Percentiles rank a stretch among this genome's conserved stretches.
These are phyloP conservation scores for Sinocyclocheilus grahami DNA, from an alignment of 2,113 vertebrate genomes.

Conservation along the genomic window DNA sequence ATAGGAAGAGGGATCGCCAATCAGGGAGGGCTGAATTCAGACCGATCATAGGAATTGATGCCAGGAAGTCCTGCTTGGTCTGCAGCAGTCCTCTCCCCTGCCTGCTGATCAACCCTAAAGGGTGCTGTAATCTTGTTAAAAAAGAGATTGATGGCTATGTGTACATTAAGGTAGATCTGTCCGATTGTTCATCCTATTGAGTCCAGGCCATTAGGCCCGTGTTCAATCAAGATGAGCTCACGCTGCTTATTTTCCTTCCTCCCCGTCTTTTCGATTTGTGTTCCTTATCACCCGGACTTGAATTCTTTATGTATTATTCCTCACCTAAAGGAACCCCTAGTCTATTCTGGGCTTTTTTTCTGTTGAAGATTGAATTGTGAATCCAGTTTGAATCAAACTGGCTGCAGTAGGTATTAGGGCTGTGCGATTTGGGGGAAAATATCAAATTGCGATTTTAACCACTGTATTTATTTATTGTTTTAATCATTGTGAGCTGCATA, in stretches of 20 bases:
- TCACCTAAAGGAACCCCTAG: not conserved
- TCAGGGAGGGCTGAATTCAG: slow-evolving; percentile 13
- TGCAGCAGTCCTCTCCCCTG: slow-evolving; percentile 27
- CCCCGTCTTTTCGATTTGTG: slow-evolving; percentile 18
- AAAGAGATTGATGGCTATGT: slow-evolving; percentile 53
- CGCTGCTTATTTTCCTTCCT: no score
- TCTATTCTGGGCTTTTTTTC: not conserved
- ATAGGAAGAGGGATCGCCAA: slow-evolving; percentile 2
- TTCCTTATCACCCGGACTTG: slow-evolving; percentile 26
- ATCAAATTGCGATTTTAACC: no score
- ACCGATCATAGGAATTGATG: slow-evolving; percentile 48
- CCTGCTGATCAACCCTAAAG: slow-evolving; percentile 55
- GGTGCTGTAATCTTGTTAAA: slow-evolving; percentile 58
- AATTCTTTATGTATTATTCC: slow-evolving; percentile 28
- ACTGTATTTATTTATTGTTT: not conserved
- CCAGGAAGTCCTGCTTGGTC: slow-evolving; percentile 49
- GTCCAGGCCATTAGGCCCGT: slow-evolving; percentile 48
- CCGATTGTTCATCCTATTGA: slow-evolving; percentile 53
- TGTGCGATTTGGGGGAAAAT: no score
- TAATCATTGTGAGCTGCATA: not conserved
- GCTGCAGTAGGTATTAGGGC: not conserved
- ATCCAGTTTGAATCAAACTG: not conserved
- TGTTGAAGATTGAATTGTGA: not conserved
- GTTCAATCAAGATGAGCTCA: slow-evolving; percentile 56
- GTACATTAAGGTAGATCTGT: slow-evolving; percentile 59